Evolutionary conservation across 2,113 vertebrate species (phyloP).

Genomic region (Platichthys stellatus): DNA sequence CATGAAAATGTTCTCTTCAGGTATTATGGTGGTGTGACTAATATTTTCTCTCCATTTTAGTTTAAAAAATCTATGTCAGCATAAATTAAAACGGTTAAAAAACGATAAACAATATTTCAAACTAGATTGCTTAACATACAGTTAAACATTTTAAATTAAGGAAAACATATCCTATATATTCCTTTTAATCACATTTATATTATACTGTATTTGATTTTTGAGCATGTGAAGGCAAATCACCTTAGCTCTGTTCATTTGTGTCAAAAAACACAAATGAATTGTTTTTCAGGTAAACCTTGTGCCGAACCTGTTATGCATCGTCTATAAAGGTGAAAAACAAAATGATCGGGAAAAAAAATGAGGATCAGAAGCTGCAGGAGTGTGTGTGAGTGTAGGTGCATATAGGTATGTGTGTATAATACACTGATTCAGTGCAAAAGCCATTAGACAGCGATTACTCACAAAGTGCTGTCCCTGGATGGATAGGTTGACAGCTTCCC

Average conservation of each 20-base stretch:
- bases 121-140: too few species aligned
- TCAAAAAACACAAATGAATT: too few species aligned
- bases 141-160: too few species aligned
- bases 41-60: not conserved
- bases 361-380: not conserved
- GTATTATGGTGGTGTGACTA: not conserved
- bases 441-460: conserved; percentile 78
- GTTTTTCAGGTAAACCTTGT: too few species aligned
- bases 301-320: not conserved
- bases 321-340: not conserved
- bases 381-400: conserved; percentile 22
- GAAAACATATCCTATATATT: too few species aligned
- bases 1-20: not conserved
- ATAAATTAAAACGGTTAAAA: too few species aligned
- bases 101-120: too few species aligned
- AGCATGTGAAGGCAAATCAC: too few species aligned
- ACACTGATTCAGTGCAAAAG: conserved; percentile 61
- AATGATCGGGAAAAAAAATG: not conserved
- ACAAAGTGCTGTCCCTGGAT: conserved; percentile 65
- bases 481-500: conserved; percentile 68
- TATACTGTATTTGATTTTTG: too few species aligned
- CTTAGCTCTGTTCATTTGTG: too few species aligned
- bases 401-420: conserved; percentile 35
- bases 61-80: too few species aligned
- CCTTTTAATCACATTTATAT: too few species aligned